Evolutionary conservation across 2,113 vertebrate genomes (phyloP).

Genomic region (human): DNA sequence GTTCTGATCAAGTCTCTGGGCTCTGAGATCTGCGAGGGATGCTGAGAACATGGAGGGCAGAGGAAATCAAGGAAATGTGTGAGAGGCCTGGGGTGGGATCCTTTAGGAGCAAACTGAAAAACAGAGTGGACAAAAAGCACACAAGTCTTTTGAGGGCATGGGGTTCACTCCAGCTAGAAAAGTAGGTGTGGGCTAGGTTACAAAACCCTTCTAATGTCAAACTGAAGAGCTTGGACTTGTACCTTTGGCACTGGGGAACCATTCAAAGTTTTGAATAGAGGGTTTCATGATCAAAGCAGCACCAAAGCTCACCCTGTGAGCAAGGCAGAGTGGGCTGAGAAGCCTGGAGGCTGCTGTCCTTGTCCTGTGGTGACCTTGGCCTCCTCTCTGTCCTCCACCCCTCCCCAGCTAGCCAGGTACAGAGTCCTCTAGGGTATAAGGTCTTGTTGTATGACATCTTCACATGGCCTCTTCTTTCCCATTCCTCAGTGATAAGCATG

Average conservation of each 20-base stretch:
- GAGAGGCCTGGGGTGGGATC: background rate
- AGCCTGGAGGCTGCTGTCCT: background rate
- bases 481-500: background rate
- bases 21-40: background rate
- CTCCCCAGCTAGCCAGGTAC: background rate
- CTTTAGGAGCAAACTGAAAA: background rate
- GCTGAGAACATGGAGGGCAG: rapidly evolving
- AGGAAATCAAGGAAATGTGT: background rate
- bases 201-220: background rate
- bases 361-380: background rate
- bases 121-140: background rate
- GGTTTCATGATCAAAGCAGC: background rate
- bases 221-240: background rate
- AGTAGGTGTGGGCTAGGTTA: background rate
- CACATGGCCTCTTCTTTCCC: background rate
- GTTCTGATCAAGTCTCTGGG: background rate
- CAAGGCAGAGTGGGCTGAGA: background rate
- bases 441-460: background rate
- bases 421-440: too few relatives aligned
- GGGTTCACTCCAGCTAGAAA: too few relatives aligned
- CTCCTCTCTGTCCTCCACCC: too few relatives aligned
- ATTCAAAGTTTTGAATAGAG: background rate
- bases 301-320: too few relatives aligned
- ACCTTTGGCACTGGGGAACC: background rate
- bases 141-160: background rate